phyloP scores from a whole-genome alignment of 1,140 invertebrate species.

The Drosophila grimshawi region DNA sequence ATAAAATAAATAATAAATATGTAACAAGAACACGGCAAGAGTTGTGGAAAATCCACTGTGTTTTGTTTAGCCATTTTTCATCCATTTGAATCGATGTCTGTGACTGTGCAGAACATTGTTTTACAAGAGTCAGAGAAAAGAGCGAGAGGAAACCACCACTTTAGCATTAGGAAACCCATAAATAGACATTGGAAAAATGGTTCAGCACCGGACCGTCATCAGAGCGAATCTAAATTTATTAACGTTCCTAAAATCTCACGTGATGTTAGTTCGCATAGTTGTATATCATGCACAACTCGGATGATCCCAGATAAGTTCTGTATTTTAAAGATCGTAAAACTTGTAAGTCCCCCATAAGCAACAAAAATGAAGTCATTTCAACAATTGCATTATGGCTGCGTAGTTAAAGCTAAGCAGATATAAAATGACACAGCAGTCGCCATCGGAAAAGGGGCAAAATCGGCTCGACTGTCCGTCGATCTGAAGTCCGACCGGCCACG shows the following conservation, averaged over 20 bases:
- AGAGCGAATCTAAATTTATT: too few species aligned
- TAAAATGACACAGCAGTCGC: constrained; percentile 50
- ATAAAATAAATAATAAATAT: too few species aligned
- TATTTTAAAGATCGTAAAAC: constrained; percentile 51
- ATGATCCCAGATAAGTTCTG: constrained; percentile 9
- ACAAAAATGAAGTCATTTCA: constrained; percentile 65
- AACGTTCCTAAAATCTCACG: neutral
- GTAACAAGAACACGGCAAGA: too few species aligned
- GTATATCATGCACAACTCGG: constrained; percentile 2
- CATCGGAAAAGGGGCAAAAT: neutral
- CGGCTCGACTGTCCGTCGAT: neutral
- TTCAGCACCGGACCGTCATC: too few species aligned
- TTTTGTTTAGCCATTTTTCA: too few species aligned
- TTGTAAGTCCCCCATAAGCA: constrained; percentile 35
- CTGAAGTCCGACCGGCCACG: neutral
- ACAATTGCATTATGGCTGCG: constrained; percentile 43
- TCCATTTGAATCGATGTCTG: too few species aligned
- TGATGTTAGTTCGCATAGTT: neutral
- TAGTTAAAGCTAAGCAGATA: constrained; percentile 68
- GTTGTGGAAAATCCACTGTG: too few species aligned
- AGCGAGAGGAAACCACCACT: too few species aligned
- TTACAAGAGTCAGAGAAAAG: too few species aligned
- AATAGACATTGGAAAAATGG: too few species aligned
- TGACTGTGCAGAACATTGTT: too few species aligned
- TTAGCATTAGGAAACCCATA: too few species aligned